Percentiles rank a stretch among this genome's conserved stretches.
Evolutionary conservation across 1,140 invertebrate genomes (phyloP).

Genomic region (Drosophila burlai): DNA sequence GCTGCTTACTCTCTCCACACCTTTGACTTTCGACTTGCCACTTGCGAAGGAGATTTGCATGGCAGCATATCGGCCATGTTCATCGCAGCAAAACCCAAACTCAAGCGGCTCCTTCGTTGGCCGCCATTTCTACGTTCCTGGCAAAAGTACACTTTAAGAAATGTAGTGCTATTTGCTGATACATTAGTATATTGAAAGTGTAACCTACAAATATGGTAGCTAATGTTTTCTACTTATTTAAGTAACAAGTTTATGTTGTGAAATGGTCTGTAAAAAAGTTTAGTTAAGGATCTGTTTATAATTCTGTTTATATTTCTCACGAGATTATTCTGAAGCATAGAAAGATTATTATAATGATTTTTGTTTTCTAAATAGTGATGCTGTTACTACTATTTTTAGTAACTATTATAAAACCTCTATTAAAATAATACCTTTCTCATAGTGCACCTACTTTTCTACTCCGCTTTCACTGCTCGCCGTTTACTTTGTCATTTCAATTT

Average conservation of each 20-base stretch:
- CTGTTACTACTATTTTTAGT: not conserved
- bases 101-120: conserved; percentile 59
- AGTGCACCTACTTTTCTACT: conserved; percentile 22
- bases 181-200: not conserved
- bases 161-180: fast-evolving
- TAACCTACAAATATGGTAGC: no score
- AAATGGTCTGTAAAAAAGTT: not conserved
- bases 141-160: conserved; percentile 8
- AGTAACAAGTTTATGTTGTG: not conserved
- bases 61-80: conserved; percentile 71
- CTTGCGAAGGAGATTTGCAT: conserved; percentile 62
- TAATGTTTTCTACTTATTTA: not conserved
- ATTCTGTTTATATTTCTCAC: not conserved
- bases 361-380: not conserved
- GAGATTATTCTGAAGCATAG: not conserved
- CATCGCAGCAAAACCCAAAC: conserved; percentile 77
- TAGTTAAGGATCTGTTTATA: no score
- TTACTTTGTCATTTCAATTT: conserved; percentile 77
- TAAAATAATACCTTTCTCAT: not conserved
- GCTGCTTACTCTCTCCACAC: conserved; percentile 44
- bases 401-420: no score
- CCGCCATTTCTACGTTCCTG: conserved; percentile 6
- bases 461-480: conserved; percentile 31
- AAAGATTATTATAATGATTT: fast-evolving
- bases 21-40: conserved; percentile 27